Evolutionary conservation across 37 sponge, comb jelly and placozoan species (phyloP).

Genomic region (Hormiphora californensis): DNA sequence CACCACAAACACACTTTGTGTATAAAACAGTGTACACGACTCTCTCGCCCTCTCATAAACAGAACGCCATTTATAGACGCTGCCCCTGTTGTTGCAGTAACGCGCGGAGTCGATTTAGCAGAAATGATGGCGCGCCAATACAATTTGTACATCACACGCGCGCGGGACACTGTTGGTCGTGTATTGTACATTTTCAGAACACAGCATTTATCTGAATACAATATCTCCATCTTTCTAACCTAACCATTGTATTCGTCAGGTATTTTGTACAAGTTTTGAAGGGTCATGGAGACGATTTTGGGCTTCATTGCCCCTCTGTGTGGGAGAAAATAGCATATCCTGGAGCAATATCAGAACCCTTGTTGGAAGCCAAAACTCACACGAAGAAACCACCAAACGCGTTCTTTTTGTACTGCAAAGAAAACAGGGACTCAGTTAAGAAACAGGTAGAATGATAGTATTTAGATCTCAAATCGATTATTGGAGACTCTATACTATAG

Average conservation of each 20-base stretch:
- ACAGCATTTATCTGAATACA: not conserved
- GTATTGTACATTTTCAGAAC: too few species aligned
- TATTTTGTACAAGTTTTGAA: slow-evolving; percentile 45
- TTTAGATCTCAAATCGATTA: too few species aligned
- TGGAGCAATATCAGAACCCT: slow-evolving; percentile 48
- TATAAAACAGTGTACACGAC: too few species aligned
- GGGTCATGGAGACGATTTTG: slow-evolving; percentile 52
- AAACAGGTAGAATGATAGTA: too few species aligned
- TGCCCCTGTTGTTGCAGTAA: too few species aligned
- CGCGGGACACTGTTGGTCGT: too few species aligned
- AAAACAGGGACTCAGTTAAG: slow-evolving; percentile 38
- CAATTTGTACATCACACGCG: too few species aligned
- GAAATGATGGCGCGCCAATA: too few species aligned
- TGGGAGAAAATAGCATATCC: slow-evolving; percentile 55
- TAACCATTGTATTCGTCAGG: not conserved
- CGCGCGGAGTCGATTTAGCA: too few species aligned
- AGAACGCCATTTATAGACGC: too few species aligned
- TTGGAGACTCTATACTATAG: too few species aligned
- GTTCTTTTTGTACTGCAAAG: slow-evolving; percentile 46
- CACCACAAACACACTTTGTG: not conserved
- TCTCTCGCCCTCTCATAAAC: too few species aligned
- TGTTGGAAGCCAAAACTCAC: slow-evolving; percentile 26
- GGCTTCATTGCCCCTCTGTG: slow-evolving; percentile 38
- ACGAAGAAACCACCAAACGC: slow-evolving; percentile 54
- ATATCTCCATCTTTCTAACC: not conserved